Percentiles rank a stretch among this genome's conserved stretches.
Conservation (phyloP, 2,888 invertebrate genomes). For the Thereva unica region DNA sequence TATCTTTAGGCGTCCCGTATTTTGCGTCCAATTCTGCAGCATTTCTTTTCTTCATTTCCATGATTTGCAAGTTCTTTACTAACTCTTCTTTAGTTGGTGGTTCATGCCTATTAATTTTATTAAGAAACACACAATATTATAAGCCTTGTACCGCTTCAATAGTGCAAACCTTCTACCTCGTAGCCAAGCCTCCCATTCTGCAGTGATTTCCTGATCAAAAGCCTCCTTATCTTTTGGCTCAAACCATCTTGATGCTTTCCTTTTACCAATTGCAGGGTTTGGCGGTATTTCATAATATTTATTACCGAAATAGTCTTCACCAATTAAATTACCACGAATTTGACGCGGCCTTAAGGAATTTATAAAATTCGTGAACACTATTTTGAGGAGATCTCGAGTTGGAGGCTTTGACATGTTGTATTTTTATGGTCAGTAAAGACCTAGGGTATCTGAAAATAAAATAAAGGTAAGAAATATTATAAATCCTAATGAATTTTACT, state of each 20-base stretch:
- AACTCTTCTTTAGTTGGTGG: conserved; percentile 78
- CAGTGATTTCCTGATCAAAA: conserved; percentile 75
- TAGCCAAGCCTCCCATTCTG: conserved; percentile 90
- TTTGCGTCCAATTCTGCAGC: conserved; percentile 70
- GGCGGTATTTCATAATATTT: conserved; percentile 79
- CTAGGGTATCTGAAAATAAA: too few species aligned
- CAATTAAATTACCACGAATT: conserved; percentile 63
- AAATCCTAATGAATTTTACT: too few species aligned
- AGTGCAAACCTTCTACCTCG: conserved; percentile 63
- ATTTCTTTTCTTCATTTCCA: conserved; percentile 74
- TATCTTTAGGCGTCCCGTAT: conserved; percentile 60
- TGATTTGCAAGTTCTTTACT: conserved; percentile 69
- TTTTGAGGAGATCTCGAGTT: conserved; percentile 52
- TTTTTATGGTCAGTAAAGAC: too few species aligned
- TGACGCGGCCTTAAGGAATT: conserved; percentile 60
- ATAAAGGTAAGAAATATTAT: too few species aligned
- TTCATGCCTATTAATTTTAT: conserved; percentile 57
- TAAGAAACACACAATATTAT: not conserved
- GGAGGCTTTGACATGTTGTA: conserved; percentile 49
- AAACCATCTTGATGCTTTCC: conserved; percentile 73
- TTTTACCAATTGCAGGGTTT: conserved; percentile 67
- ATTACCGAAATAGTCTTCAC: conserved; percentile 81
- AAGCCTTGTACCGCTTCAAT: not conserved
- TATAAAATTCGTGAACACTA: conserved; percentile 54
- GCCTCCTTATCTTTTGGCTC: conserved; percentile 65